phyloP scores from a whole-genome alignment of 2,797 vertebrate species.

The Molossus molossus region DNA sequence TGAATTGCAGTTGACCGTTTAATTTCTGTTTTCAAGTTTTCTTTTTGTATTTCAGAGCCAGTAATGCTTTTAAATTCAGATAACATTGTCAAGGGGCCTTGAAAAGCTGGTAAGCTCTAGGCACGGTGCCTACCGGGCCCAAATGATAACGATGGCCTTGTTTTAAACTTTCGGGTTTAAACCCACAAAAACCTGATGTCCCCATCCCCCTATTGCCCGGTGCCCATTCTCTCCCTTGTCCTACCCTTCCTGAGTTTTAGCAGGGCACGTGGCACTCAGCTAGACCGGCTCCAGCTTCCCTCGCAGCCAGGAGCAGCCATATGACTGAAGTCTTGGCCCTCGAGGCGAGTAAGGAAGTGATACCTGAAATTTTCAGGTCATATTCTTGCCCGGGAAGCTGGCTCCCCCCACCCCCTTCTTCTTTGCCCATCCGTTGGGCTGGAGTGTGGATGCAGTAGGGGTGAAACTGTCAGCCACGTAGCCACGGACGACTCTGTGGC shows the following conservation, averaged over 20 bases:
- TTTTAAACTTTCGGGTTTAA: conserved; percentile 2
- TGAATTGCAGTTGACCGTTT: not conserved
- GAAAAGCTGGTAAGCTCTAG: not conserved
- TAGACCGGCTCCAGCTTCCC: not conserved
- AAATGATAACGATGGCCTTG: not conserved
- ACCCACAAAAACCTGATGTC: not conserved
- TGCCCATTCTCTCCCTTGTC: not conserved
- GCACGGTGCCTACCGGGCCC: not conserved
- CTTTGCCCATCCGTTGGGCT: not conserved
- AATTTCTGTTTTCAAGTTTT: conserved; percentile 22
- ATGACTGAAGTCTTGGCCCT: not conserved
- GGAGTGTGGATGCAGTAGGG: not conserved
- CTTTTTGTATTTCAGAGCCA: conserved; percentile 33
- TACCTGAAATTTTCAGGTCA: not conserved
- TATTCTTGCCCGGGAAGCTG: not conserved
- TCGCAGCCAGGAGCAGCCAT: not conserved
- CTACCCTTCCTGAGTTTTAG: not conserved
- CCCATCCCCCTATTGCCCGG: too few relatives aligned
- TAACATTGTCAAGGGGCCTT: not conserved
- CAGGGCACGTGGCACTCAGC: not conserved
- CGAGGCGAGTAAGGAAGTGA: not conserved
- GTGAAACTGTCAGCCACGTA: not conserved
- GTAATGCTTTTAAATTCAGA: not conserved
- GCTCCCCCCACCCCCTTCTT: not conserved
- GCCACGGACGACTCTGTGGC: not conserved